These are phyloP conservation scores for Synanthedon formicaeformis DNA, from an alignment of 2,888 invertebrate species.

Conservation along the genomic window DNA sequence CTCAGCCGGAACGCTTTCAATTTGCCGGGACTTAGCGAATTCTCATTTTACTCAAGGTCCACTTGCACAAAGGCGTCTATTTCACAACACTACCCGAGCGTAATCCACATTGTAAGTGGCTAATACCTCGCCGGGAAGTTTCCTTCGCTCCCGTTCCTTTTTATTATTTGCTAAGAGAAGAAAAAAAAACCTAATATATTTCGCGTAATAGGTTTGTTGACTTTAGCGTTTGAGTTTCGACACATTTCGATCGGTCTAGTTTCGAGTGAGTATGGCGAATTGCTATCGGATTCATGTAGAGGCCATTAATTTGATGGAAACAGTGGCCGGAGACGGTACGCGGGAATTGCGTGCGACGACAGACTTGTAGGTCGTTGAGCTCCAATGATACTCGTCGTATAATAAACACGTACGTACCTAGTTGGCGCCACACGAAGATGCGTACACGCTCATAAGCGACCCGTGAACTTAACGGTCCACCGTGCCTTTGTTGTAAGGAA, in stretches of 20 bases:
- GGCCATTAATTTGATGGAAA: conserved; percentile 31
- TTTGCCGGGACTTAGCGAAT: conserved; percentile 41
- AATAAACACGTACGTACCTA: background rate
- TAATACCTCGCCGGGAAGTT: conserved; percentile 12
- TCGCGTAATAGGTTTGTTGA: conserved; percentile 16
- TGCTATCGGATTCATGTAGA: conserved; percentile 28
- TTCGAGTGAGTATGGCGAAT: conserved; percentile 20
- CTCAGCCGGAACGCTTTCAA: conserved; percentile 40
- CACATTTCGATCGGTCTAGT: conserved; percentile 7
- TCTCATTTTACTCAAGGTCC: conserved; percentile 34
- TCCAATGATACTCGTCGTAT: conserved; percentile 7
- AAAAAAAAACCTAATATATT: conserved; percentile 11
- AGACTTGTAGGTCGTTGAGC: conserved; percentile 2
- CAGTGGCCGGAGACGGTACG: conserved; percentile 20
- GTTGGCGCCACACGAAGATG: conserved; percentile 11
- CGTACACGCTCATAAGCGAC: conserved; percentile 15
- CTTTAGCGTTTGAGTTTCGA: conserved; percentile 3
- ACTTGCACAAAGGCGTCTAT: conserved; percentile 32
- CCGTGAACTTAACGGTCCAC: conserved; percentile 15
- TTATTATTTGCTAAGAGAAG: conserved; percentile 3
- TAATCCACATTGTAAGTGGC: conserved; percentile 26
- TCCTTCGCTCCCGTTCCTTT: conserved; percentile 1
- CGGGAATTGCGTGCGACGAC: conserved; percentile 16
- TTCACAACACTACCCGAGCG: conserved; percentile 27
- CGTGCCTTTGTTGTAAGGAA: conserved; percentile 12